Conservation (phyloP, 2,797 vertebrate genomes). For the Tauraco hartlaubi region DNA sequence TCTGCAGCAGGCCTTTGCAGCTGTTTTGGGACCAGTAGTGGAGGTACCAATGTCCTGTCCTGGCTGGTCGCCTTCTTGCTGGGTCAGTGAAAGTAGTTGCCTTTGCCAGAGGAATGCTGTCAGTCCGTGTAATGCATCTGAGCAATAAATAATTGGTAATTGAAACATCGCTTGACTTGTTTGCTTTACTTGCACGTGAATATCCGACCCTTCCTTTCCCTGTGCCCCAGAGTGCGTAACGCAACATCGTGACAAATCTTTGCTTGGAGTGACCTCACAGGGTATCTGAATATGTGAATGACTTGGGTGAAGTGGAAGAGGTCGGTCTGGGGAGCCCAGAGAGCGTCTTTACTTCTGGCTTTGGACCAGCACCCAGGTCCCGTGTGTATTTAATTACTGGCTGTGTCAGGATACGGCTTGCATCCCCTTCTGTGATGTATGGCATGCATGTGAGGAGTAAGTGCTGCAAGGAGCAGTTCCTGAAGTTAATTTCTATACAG, state of each 20-base stretch:
- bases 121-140: slow-evolving; percentile 50
- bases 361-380: not conserved
- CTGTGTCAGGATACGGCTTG: not conserved
- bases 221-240: slow-evolving; percentile 5
- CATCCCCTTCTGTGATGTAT: not conserved
- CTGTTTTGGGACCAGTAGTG: slow-evolving; percentile 43
- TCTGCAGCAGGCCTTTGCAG: slow-evolving; percentile 60
- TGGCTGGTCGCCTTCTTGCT: slow-evolving; percentile 55
- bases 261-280: slow-evolving; percentile 33
- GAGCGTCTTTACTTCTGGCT: slow-evolving; percentile 38
- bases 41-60: slow-evolving; percentile 68
- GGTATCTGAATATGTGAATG: slow-evolving; percentile 63
- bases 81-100: slow-evolving; percentile 70
- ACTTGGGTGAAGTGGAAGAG: slow-evolving; percentile 35
- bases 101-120: slow-evolving; percentile 79
- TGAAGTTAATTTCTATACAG: not conserved
- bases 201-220: slow-evolving; percentile 43
- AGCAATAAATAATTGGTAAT: slow-evolving; percentile 59
- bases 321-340: slow-evolving; percentile 55
- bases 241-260: slow-evolving; percentile 58
- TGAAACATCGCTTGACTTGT: slow-evolving; percentile 56
- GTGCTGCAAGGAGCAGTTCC: not conserved
- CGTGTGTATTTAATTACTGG: not conserved
- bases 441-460: not conserved
- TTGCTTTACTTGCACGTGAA: slow-evolving; percentile 54